Conservation (phyloP, 2,888 invertebrate species). For the Campoplex capitator region DNA sequence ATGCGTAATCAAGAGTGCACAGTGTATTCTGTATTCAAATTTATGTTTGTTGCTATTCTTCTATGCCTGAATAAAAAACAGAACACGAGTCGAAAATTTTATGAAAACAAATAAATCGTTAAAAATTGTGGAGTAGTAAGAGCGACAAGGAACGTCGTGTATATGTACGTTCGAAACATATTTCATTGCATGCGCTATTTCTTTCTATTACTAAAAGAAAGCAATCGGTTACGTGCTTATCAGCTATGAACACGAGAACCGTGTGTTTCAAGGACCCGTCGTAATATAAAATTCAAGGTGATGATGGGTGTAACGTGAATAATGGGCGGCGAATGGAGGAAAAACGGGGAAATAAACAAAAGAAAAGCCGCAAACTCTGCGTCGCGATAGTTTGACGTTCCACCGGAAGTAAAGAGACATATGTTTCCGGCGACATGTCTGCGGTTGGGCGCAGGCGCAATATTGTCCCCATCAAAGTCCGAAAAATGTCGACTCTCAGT, state of each 20-base stretch:
- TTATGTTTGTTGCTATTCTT: not conserved
- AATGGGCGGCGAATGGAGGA: not conserved
- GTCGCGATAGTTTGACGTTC: constrained; percentile 75
- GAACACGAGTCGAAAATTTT: not conserved
- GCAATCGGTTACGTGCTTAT: not conserved
- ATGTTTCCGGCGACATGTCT: constrained; percentile 80
- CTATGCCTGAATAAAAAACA: not conserved
- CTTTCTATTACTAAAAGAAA: not conserved
- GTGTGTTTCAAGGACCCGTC: not conserved
- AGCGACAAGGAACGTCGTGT: not conserved
- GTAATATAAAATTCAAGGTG: not conserved
- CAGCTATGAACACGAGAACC: not conserved
- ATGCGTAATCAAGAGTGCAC: not conserved
- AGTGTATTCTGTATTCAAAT: not conserved
- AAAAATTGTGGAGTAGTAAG: not conserved
- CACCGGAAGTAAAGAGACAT: constrained; percentile 80
- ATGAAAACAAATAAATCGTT: not conserved
- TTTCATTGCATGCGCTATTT: not conserved
- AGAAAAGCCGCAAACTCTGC: constrained; percentile 27
- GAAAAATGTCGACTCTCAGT: constrained; percentile 81
- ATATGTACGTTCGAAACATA: not conserved
- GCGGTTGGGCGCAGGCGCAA: constrained; percentile 77
- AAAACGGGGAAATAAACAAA: not conserved
- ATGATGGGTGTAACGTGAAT: not conserved
- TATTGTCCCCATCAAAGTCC: constrained; percentile 70